Conservation (phyloP, 92 coral and sea anemone species). For the Diadumene lineata region DNA sequence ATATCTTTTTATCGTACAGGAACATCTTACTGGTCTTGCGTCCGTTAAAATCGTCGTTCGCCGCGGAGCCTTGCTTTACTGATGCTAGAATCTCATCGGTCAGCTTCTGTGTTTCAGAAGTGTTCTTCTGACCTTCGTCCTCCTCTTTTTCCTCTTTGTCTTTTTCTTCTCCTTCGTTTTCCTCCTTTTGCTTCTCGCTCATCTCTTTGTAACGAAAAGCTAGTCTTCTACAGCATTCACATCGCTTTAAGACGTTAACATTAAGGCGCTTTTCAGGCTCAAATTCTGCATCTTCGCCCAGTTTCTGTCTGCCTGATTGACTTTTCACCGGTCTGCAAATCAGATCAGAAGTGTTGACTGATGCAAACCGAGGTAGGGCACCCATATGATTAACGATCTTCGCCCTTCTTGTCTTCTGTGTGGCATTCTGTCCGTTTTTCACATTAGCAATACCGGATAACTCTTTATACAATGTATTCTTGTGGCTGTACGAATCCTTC, state of each 20-base stretch:
- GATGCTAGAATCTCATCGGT: slow-evolving; percentile 1
- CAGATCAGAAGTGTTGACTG: slow-evolving; percentile 26
- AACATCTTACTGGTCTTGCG: background rate
- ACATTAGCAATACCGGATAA: slow-evolving; percentile 51
- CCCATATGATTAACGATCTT: slow-evolving; percentile 6
- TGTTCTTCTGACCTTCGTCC: background rate
- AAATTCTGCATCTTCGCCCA: slow-evolving; percentile 35
- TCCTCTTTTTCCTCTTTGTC: slow-evolving; percentile 4
- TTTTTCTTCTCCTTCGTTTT: slow-evolving; percentile 8
- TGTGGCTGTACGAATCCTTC: slow-evolving; percentile 68
- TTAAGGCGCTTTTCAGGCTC: slow-evolving; percentile 53
- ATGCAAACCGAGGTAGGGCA: slow-evolving; percentile 24
- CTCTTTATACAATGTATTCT: slow-evolving; percentile 75
- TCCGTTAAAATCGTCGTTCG: background rate
- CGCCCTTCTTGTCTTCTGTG: background rate
- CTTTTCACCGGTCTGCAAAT: slow-evolving; percentile 42
- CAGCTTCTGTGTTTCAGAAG: slow-evolving; percentile 11
- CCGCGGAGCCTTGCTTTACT: background rate
- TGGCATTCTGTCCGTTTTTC: slow-evolving; percentile 11
- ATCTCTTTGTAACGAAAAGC: slow-evolving; percentile 58
- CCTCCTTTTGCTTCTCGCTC: slow-evolving; percentile 33
- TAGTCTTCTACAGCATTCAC: slow-evolving; percentile 76
- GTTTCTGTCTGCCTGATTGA: slow-evolving; percentile 34
- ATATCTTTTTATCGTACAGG: background rate
- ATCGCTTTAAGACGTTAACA: slow-evolving; percentile 63